Base-by-base conservation (phyloP, 1,140 invertebrate species). In the Pseudomyrmex pallidus region DNA sequence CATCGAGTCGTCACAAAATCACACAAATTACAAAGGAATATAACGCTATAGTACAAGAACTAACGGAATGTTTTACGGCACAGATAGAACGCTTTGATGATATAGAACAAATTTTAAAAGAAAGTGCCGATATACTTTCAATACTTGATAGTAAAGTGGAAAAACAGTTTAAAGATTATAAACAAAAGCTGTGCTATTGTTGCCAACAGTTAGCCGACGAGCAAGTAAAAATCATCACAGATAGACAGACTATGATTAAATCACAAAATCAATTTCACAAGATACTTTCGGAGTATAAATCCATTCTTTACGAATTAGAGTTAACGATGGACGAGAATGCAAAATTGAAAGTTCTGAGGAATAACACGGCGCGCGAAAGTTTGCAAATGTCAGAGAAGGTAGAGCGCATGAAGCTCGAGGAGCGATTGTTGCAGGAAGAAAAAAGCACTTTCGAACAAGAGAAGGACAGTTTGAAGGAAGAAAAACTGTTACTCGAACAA, bases 21-120 rank as follows among this genome's bases (percentile, higher is more conserved):
- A 78, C 90, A 22, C 63, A 92, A 63, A 95, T 94, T 62, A 90
- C 95, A 8, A 94, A 94, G 68, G 76, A 94, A 1, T 95, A 95
- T 76, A 93, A 95, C 68, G 87, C 92, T 22, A 94, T 92, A 13
- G 82, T 95, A 4, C 92, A 92, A 67, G 91, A 94, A 62, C 76
- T 95, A 0, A 89, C 91, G 0, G 66, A 85, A 80, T 91, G 82
- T 85, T 91, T 89, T 50, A 35, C 83, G 17, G 54, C 44, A 1
- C 90, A 91, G 67, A 80, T 77, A 44, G 66, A 68, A 50, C 88
- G 80, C 2, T 90, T 84, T 59, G 57, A 80, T 13, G 12, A 35
- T 13, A 86, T 91, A 48, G 87, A 90, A 83, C 78, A 90, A 63
- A 74, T 73, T 64, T 74, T 91, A 13, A 90, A 91, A 62, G 72